Percentiles rank a stretch among this genome's conserved stretches.
Evolutionary conservation across 2,888 invertebrate species (phyloP).

Genomic region (Aricia artaxerxes): DNA sequence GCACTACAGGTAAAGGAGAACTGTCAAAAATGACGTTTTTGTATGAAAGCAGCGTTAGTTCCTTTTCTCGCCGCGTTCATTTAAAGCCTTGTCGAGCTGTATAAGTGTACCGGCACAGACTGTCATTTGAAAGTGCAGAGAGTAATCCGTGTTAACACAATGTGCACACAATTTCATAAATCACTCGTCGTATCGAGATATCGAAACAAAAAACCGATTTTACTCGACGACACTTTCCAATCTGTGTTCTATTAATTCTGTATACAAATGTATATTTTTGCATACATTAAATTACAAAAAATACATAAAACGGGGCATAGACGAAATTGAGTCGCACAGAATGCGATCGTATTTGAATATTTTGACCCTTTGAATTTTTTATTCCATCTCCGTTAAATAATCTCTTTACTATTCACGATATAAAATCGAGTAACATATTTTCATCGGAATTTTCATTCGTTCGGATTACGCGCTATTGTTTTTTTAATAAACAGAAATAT

Average conservation of each 20-base stretch:
- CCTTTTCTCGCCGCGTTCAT: too few relatives aligned
- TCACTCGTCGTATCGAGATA: not conserved
- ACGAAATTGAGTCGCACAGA: conserved; percentile 21
- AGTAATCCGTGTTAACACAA: not conserved
- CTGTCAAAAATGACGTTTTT: too few relatives aligned
- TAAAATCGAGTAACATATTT: conserved; percentile 23
- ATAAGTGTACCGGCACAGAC: not conserved
- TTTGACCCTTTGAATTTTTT: conserved; percentile 30
- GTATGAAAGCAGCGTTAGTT: too few relatives aligned
- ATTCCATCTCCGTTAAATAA: conserved; percentile 30
- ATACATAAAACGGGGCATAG: conserved; percentile 25
- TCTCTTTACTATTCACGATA: conserved; percentile 21
- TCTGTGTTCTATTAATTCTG: conserved; percentile 19
- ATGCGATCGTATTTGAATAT: conserved; percentile 27
- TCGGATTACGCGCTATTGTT: conserved; percentile 14
- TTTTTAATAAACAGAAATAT: not conserved
- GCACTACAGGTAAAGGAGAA: too few relatives aligned
- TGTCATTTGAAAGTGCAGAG: not conserved
- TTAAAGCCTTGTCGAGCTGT: too few relatives aligned
- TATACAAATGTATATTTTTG: conserved; percentile 31
- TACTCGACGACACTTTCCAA: conserved; percentile 23
- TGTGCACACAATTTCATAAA: conserved; percentile 12
- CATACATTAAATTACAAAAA: conserved; percentile 27
- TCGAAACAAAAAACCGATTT: conserved; percentile 16
- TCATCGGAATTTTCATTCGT: conserved; percentile 16